Evolutionary conservation across 2,888 invertebrate species (phyloP).

Genomic region (Hirudinaria manillensis): DNA sequence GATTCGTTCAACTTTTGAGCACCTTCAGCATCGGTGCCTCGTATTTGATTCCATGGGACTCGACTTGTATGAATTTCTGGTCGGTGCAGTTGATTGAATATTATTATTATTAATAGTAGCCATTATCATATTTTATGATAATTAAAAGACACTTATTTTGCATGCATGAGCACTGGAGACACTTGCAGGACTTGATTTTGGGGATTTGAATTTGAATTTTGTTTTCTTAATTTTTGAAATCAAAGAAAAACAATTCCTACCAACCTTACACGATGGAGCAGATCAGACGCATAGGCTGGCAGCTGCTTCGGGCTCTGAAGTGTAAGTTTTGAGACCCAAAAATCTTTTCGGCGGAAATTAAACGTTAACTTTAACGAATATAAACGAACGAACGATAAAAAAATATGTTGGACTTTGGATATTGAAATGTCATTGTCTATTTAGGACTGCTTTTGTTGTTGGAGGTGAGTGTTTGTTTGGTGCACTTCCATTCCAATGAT

Average conservation of each 20-base stretch:
- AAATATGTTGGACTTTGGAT: not conserved
- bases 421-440: no score
- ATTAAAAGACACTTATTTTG: not conserved
- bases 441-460: no score
- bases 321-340: constrained; percentile 55
- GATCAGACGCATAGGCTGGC: constrained; percentile 93
- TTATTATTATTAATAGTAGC: no score
- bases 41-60: constrained; percentile 54
- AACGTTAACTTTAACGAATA: no score
- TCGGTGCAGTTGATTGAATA: constrained; percentile 40
- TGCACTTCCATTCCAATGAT: no score
- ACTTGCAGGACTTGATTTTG: no score
- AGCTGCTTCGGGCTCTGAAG: constrained; percentile 90
- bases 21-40: constrained; percentile 55
- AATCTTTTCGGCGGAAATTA: not conserved
- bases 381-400: not conserved
- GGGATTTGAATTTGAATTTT: not conserved
- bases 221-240: constrained; percentile 31
- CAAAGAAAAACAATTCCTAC: constrained; percentile 90
- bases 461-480: no score
- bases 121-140: no score
- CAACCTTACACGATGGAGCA: constrained; percentile 95
- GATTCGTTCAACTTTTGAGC: constrained; percentile 55
- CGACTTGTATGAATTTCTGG: constrained; percentile 55
- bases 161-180: not conserved